Conservation (phyloP, 1,140 invertebrate species). For the Eueides isabella region DNA sequence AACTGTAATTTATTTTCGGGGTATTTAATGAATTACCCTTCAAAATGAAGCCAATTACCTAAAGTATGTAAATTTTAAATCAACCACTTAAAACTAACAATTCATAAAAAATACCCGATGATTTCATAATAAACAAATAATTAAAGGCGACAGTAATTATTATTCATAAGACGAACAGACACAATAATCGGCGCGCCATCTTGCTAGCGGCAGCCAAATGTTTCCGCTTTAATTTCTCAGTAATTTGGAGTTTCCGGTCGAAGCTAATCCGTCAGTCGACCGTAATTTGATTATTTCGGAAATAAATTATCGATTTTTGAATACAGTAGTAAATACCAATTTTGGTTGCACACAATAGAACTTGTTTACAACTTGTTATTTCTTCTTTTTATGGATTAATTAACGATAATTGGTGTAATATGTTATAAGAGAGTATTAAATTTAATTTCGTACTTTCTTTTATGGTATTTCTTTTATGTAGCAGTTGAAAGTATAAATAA, state of each 20-base stretch:
- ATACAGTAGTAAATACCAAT: conserved; percentile 64
- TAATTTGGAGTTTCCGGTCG: conserved; percentile 79
- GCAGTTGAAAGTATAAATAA: background rate
- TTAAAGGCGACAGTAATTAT: conserved; percentile 66
- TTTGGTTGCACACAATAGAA: conserved; percentile 56
- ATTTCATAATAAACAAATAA: conserved; percentile 59
- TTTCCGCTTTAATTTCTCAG: conserved; percentile 82
- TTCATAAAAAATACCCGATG: conserved; percentile 20
- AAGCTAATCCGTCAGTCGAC: conserved; percentile 73
- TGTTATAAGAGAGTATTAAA: background rate
- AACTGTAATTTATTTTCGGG: too few relatives aligned
- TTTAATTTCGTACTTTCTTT: background rate
- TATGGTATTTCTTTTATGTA: background rate
- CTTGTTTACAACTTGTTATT: conserved; percentile 2
- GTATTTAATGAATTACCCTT: too few relatives aligned
- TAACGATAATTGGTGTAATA: background rate
- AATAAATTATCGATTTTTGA: conserved; percentile 81
- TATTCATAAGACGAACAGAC: conserved; percentile 74
- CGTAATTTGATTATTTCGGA: conserved; percentile 82
- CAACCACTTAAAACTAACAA: background rate
- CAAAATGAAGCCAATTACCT: background rate
- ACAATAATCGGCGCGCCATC: conserved; percentile 75
- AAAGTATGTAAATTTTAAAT: background rate
- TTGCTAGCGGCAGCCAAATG: conserved; percentile 81
- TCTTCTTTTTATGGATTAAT: background rate